Evolutionary conservation across 1,140 invertebrate genomes (phyloP).

Genomic region (Drosophila hydei): DNA sequence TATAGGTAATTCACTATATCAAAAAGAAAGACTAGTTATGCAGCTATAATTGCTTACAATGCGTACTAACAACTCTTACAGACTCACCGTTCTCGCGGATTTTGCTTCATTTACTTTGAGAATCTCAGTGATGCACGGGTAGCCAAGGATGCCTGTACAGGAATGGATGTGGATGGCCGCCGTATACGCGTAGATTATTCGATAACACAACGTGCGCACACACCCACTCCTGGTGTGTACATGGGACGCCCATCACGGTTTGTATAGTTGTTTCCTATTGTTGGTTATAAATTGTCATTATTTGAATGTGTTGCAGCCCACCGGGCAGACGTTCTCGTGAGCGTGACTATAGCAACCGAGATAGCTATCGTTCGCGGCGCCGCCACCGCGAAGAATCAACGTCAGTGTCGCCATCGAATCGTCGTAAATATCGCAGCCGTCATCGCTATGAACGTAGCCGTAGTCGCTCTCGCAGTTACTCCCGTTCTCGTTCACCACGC

Average conservation of each 20-base stretch:
- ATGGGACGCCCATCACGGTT: constrained; percentile 94
- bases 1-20: no score
- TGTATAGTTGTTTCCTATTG: background rate
- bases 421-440: constrained; percentile 43
- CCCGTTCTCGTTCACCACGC: constrained; percentile 55
- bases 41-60: background rate
- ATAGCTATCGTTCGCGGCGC: constrained; percentile 35
- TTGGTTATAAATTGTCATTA: background rate
- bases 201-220: constrained; percentile 98
- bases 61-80: constrained; percentile 72
- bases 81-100: constrained; percentile 96
- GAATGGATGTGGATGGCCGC: constrained; percentile 97
- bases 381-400: constrained; percentile 17
- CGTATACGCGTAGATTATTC: constrained; percentile 98
- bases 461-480: constrained; percentile 40
- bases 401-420: constrained; percentile 16
- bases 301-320: constrained; percentile 1
- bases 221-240: constrained; percentile 98
- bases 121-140: constrained; percentile 94
- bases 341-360: constrained; percentile 9
- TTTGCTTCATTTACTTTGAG: constrained; percentile 98
- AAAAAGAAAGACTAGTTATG: background rate
- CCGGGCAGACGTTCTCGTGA: constrained; percentile 32
- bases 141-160: constrained; percentile 96
- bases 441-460: constrained; percentile 43